A percentile compares a stretch with the other conserved stretches of the same genome.
These are phyloP conservation scores for Syngnathus acus DNA, from an alignment of 2,797 vertebrate genomes.

Conservation along the genomic window DNA sequence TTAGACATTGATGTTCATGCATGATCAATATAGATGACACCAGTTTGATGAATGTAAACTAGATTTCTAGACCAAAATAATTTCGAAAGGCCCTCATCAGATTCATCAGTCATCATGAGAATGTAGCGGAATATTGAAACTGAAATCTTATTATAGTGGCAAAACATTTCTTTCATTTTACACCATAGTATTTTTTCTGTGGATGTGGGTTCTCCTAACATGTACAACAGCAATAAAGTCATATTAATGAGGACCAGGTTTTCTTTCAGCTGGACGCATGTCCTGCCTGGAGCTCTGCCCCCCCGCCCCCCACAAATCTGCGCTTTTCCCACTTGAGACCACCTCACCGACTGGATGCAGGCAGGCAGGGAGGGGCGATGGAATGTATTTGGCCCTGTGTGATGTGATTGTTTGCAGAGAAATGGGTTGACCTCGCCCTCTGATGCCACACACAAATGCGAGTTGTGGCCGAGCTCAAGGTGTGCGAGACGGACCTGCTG, in stretches of 20 bases:
- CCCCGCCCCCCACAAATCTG: conserved; percentile 23
- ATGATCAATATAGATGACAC: neutral
- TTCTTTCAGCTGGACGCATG: conserved; percentile 54
- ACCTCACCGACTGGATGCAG: conserved; percentile 52
- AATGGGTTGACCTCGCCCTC: conserved; percentile 70
- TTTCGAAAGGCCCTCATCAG: too few species aligned
- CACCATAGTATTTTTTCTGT: too few species aligned
- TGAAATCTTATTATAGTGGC: too few species aligned
- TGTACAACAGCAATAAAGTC: conserved; percentile 46
- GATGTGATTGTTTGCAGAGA: conserved; percentile 74
- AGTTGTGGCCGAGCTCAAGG: conserved; percentile 46
- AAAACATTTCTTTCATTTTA: too few species aligned
- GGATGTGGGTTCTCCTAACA: conserved; percentile 20
- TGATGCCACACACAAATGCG: conserved; percentile 48
- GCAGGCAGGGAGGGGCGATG: conserved; percentile 35
- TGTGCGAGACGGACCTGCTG: conserved; percentile 67
- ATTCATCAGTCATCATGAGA: too few species aligned
- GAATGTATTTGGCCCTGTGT: conserved; percentile 72
- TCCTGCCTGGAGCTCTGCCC: conserved; percentile 49
- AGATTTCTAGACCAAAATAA: neutral
- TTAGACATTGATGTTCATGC: neutral
- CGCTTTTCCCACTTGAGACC: conserved; percentile 60
- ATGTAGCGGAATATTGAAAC: too few species aligned
- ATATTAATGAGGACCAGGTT: conserved; percentile 58
- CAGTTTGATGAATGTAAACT: neutral